Percentiles rank a stretch among this genome's conserved stretches.
phyloP scores from a whole-genome alignment of 2,888 invertebrate species.

The Netelia fuscicornis region DNA sequence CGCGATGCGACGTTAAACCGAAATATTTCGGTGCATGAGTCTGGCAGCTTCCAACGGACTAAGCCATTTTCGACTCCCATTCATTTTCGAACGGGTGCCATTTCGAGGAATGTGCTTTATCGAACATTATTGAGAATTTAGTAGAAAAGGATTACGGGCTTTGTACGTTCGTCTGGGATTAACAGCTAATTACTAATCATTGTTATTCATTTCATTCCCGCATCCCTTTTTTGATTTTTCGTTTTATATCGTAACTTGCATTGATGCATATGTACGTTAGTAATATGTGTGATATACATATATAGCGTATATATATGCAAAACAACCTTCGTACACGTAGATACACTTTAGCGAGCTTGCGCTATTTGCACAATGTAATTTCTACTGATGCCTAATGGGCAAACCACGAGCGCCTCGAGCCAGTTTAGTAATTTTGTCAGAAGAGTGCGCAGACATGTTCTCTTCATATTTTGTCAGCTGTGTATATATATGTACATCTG shows the following conservation, averaged over 20 bases:
- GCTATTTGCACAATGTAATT: conserved; percentile 60
- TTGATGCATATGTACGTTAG: not conserved
- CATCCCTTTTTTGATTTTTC: conserved; percentile 12
- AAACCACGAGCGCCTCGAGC: conserved; percentile 36
- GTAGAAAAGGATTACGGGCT: too few species aligned
- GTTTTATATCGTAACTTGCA: conserved; percentile 8
- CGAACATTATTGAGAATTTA: too few species aligned
- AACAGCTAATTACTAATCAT: not conserved
- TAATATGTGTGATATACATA: not conserved
- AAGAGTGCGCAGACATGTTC: conserved; percentile 27
- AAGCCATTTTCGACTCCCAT: too few species aligned
- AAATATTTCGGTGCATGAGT: too few species aligned
- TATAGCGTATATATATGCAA: not conserved
- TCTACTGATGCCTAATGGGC: conserved; percentile 53
- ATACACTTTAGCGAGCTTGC: not conserved
- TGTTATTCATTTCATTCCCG: conserved; percentile 19
- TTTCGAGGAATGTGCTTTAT: too few species aligned
- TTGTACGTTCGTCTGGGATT: not conserved
- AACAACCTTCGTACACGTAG: not conserved
- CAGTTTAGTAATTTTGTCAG: conserved; percentile 57
- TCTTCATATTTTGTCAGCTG: conserved; percentile 19
- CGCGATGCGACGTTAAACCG: too few species aligned
- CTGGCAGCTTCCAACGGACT: too few species aligned
- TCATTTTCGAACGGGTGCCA: too few species aligned
- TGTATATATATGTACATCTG: not conserved